Evolutionary conservation across 2,797 vertebrate species (phyloP), one percentile per base, ranked within the genome.

Genomic region (Neosilurus mollespiculum): DNA sequence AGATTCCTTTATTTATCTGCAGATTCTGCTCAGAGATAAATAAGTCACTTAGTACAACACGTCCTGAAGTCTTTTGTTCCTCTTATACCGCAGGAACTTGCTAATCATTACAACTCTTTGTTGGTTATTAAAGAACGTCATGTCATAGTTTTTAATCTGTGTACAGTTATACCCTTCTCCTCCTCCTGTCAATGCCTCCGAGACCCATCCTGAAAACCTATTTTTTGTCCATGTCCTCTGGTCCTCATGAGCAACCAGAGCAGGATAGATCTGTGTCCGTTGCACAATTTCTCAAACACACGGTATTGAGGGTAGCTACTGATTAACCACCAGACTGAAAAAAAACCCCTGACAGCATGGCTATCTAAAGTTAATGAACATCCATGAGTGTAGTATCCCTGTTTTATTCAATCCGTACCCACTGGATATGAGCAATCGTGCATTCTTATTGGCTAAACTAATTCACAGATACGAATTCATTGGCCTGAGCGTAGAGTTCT

Each of bases 301-400:
- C 10, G 22, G 53, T 30, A 30, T 8, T 22, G n/a, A 80, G 24
- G 4, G 59, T 49, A 15, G 78, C 58, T 65, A 51, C 51, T 80
- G 64, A 81, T 81, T 75, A 70, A 16, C 53, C 20, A 37, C 16
- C 43, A 11, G 11, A 43, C 58, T 70, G 66, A 70, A 58, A 80
- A 78, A 20, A 22, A 26, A 73, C 56, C 9, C 15, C 4, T 16
- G 70, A 51, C 3, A 24, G 15, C 70, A 53, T 53, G 70, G 7
- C 7, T 14, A 3, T 54, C 64, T 4, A 6, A 72, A 64, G 76
- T 83, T 65, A 83, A 79, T 54, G 43, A 71, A 72, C 77, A 79
- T 64, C 76, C 67, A 64, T 49, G 14, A 26, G 66, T 72, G 43
- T 79, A 64, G 65, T 70, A 78, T 30, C 56, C n/a, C 43, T 43